Evolutionary conservation across 1,140 invertebrate genomes (phyloP).

Genomic region (Drosophila pseudoananassae): DNA sequence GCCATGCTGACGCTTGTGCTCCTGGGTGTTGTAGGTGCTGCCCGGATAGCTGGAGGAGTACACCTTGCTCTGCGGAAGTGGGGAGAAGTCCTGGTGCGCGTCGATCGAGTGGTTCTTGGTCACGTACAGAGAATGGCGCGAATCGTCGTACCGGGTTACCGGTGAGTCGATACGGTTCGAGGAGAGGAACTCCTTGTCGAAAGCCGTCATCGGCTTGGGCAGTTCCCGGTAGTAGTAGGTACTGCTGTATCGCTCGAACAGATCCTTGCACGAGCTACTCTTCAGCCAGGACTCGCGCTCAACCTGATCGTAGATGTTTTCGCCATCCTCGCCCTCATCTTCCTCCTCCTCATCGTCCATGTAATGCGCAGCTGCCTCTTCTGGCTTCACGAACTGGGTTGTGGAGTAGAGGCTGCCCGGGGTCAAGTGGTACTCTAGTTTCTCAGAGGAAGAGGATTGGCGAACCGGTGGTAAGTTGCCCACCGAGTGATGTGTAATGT

Average conservation of each 20-base stretch:
- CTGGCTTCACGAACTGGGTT: constrained; percentile 74
- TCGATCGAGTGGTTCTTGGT: constrained; percentile 83
- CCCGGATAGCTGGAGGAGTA: constrained; percentile 94
- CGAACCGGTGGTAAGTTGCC: constrained; percentile 53
- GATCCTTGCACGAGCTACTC: constrained; percentile 91
- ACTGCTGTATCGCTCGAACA: constrained; percentile 85
- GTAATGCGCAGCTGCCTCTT: constrained; percentile 69
- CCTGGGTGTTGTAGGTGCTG: constrained; percentile 86
- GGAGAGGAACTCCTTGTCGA: constrained; percentile 82
- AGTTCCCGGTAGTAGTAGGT: constrained; percentile 66
- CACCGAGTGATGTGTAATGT: constrained; percentile 79
- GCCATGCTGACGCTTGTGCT: constrained; percentile 87
- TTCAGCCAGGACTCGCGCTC: constrained; percentile 87
- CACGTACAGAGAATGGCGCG: constrained; percentile 86
- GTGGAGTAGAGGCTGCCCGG: constrained; percentile 85
- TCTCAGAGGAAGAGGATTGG: constrained; percentile 83
- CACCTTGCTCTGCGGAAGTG: constrained; percentile 85
- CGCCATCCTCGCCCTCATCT: constrained; percentile 68
- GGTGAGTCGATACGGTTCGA: constrained; percentile 88
- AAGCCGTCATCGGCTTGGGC: constrained; percentile 74
- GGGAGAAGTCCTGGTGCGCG: constrained; percentile 75
- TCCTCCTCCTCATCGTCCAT: constrained; percentile 75
- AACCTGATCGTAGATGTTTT: constrained; percentile 82
- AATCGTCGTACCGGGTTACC: constrained; percentile 91
- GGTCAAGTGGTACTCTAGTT: constrained; percentile 85